Base-by-base conservation (phyloP, 1,140 invertebrate genomes). In the Charaxes varanes region DNA sequence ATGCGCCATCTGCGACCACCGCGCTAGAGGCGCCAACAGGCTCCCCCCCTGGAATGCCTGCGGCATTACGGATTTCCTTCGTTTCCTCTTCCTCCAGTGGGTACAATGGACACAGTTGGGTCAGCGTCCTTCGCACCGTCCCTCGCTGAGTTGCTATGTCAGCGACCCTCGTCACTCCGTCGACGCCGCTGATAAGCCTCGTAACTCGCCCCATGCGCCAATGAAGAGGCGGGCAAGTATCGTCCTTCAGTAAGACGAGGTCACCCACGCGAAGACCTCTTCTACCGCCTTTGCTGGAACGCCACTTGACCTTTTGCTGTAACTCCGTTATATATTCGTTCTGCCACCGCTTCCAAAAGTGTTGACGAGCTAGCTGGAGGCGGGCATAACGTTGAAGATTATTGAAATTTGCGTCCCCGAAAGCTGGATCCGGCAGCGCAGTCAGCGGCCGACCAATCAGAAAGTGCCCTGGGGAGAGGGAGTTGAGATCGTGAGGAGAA, bases 271-370 rank as follows among this genome's bases (percentile, higher is more conserved):
- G 4, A 8, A 26, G 23, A 8, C 5, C 14, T 28, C 10, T 8
- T 12, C 3, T 14, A 12, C 11, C 14, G 26, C 3, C n/a, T n/a
- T n/a, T n/a, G n/a, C n/a, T n/a, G n/a, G 26, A 12, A 6, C 26
- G 26, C 26, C 3, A 28, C 12, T 12, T 28, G 3, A 8, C 2
- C 2, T 12, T 5, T 8, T 28, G 26, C 26, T 28, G 53, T 13
- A 56, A 23, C 28, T 51, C 47, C 2, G 26, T 16, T 6, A 57
- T 22, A 21, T 57, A 52, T 14, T 52, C 49, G 2, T 26, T 42
- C 6, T 46, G 44, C 53, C 53, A 57, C 21, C 43, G 33, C 6
- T 15, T 31, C 53, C 48, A 57, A 16, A 57, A 57, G 15, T 51
- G 37, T 17, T 48, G 41, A 2, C 41, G 32, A 4, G 38, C 6